Evolutionary conservation across 2,113 vertebrate genomes (phyloP), one percentile per base, ranked within the genome.

Genomic region (Condylura cristata): DNA sequence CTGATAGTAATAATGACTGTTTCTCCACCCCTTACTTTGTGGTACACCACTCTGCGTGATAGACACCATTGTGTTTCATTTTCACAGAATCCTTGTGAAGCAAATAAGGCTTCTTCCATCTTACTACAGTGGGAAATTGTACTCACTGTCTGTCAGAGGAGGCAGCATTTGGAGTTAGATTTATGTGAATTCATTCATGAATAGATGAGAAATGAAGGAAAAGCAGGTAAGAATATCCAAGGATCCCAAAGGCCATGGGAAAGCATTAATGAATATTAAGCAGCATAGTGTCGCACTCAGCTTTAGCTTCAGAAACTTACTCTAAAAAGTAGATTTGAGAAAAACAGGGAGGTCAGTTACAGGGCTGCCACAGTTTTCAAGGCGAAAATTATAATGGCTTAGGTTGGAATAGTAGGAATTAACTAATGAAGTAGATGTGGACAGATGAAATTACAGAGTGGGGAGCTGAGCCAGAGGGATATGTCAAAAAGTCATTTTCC

Each of bases 301-400:
- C 74, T 80, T 90, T 88, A 39, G 4, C 81, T 71, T 90, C 78
- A 74, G 56, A 87, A 95, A 75, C 68, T 82, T 46, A 46, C 83
- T 74, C 56, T 91, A 22, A 30, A 82, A 88, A 86, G 58, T 78
- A 44, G 39, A 41, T 85, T 89, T 1, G 26, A 85, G 66, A 91
- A 34, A 75, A 68, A 74, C 44, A 80, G 34, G 26, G 22, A 63
- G 41, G 41, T 26, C 37, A 70, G 41, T 53, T 82, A 84, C 34
- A 60, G 13, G 28, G 22, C 39, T 90, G 37, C 46, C 76, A 10
- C 30, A 32, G 8, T 63, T 80, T 51, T 63, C 53, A 78, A 87
- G 41, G 60, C 85, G 16, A 74, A 2, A 63, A 76, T 95, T 44
- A 37, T 71, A 51, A 90, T 93, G 78, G 2, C 26, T 74, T 68